phyloP scores from a whole-genome alignment of 2,113 vertebrate genomes.

The Gallinago jamesoni region DNA sequence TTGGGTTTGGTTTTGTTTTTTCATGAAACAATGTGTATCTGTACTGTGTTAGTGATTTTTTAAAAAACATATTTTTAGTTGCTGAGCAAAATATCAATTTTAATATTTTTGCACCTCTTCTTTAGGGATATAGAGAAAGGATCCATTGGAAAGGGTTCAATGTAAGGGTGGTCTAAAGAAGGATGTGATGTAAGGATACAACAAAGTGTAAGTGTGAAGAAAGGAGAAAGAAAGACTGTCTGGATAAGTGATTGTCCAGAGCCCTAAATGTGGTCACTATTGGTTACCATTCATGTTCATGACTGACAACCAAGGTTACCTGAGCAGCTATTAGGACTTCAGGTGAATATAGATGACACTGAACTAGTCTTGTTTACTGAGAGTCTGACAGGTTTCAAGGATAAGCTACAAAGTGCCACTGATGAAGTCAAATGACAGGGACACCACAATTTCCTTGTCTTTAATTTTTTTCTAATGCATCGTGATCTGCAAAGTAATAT shows the following conservation, averaged over 20 bases:
- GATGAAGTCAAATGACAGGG: constrained; percentile 45
- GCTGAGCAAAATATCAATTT: not conserved
- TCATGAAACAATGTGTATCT: not conserved
- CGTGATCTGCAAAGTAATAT: constrained; percentile 13
- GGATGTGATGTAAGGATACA: not conserved
- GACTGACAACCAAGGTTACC: constrained; percentile 17
- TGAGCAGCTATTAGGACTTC: not conserved
- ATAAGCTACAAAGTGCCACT: constrained; percentile 17
- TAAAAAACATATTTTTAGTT: not conserved
- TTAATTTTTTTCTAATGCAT: constrained; percentile 43
- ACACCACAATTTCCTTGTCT: constrained; percentile 42
- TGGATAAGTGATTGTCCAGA: not conserved
- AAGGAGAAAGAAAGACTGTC: not conserved
- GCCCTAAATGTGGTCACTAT: not conserved
- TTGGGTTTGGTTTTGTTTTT: not conserved
- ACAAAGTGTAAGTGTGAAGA: not conserved
- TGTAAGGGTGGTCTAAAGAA: not conserved
- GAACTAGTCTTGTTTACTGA: constrained; percentile 27
- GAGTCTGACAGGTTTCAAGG: constrained; percentile 26
- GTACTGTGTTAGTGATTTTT: not conserved
- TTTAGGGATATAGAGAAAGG: not conserved
- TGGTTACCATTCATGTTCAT: not conserved
- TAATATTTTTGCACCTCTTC: not conserved
- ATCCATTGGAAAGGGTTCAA: not conserved
- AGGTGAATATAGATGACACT: not conserved